These are phyloP conservation scores for Prolemur simus DNA, from an alignment of 2,113 vertebrate species.

Conservation along the genomic window DNA sequence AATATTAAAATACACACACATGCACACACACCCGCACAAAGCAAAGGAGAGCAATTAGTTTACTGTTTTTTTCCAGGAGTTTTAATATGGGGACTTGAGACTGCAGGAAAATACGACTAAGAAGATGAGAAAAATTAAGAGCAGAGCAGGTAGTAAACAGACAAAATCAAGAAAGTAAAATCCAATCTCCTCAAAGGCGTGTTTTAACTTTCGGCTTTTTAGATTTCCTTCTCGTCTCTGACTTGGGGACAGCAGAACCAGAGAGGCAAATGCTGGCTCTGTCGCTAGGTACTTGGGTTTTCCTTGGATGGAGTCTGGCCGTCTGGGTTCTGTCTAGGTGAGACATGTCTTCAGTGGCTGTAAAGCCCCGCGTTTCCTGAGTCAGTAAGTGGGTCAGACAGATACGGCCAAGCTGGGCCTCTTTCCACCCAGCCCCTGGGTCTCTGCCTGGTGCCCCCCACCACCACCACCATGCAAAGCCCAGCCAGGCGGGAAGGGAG, in stretches of 20 bases:
- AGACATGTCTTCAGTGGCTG: background rate
- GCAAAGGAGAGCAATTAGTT: background rate
- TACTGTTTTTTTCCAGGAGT: background rate
- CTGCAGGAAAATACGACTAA: background rate
- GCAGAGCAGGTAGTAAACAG: background rate
- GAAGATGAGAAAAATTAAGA: background rate
- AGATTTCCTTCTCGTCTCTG: background rate
- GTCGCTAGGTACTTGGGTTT: background rate
- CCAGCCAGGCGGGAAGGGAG: background rate
- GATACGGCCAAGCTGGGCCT: background rate
- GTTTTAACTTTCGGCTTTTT: background rate
- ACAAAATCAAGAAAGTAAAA: background rate
- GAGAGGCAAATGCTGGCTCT: background rate
- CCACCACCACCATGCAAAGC: background rate
- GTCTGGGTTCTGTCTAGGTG: slow-evolving; percentile 11
- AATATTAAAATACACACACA: background rate
- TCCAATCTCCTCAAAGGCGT: accelerated
- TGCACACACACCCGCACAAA: background rate
- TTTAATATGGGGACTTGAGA: background rate
- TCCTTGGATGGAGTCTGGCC: background rate
- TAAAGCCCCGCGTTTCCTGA: background rate
- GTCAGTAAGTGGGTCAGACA: background rate
- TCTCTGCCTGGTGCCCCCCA: background rate
- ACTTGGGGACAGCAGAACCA: background rate
- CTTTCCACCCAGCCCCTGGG: background rate